A percentile compares a stretch with the other conserved stretches of the same genome.
These are phyloP conservation scores for Gymnocypris eckloni DNA, from an alignment of 2,797 vertebrate species.

Conservation along the genomic window DNA sequence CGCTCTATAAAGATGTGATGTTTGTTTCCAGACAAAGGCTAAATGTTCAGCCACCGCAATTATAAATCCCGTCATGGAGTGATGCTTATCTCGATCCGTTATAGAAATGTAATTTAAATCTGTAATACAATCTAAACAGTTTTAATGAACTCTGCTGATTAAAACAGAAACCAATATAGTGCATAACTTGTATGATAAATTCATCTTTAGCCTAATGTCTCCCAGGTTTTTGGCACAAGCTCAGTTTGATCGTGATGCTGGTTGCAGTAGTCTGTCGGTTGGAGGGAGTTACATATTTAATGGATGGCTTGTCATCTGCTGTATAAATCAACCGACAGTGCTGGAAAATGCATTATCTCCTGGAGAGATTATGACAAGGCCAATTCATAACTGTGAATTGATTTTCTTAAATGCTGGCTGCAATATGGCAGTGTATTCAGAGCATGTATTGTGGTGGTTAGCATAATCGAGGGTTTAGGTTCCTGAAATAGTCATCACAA, in stretches of 20 bases:
- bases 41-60: neutral
- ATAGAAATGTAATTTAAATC: constrained; percentile 27
- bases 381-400: constrained; percentile 67
- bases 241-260: constrained; percentile 13
- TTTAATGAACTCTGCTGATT: constrained; percentile 42
- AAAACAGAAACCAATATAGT: constrained; percentile 34
- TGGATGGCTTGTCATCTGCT: constrained; percentile 55
- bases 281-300: constrained; percentile 57
- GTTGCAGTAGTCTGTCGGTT: constrained; percentile 15
- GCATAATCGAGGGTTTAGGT: constrained; percentile 64
- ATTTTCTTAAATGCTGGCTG: constrained; percentile 56
- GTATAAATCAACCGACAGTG: constrained; percentile 53
- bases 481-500: constrained; percentile 60
- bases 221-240: constrained; percentile 18
- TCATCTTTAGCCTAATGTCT: neutral
- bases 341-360: constrained; percentile 62
- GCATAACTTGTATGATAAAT: constrained; percentile 28
- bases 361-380: constrained; percentile 55
- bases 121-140: constrained; percentile 36
- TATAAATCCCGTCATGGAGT: constrained; percentile 51
- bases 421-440: constrained; percentile 51
- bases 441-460: constrained; percentile 56
- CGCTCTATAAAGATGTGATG: constrained; percentile 9
- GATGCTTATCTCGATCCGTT: constrained; percentile 56
- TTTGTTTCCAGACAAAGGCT: constrained; percentile 10